Conservation (phyloP, 2,888 invertebrate genomes). For the Epirrita christyi region DNA sequence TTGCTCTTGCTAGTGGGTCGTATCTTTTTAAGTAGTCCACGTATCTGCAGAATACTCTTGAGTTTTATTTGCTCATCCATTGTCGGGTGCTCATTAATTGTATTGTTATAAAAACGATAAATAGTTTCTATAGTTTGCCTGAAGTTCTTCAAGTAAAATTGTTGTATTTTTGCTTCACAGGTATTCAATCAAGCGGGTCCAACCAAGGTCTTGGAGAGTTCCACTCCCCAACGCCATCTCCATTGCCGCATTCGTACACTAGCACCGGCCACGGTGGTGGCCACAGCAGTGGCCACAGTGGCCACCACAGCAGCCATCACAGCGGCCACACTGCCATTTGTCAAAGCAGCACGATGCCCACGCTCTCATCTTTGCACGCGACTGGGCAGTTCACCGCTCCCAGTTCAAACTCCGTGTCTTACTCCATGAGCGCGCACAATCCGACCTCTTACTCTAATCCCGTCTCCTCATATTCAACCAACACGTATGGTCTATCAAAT, state of each 20-base stretch:
- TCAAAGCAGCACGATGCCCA: constrained; percentile 88
- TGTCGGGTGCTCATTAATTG: no score
- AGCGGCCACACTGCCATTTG: constrained; percentile 75
- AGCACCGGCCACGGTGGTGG: constrained; percentile 50
- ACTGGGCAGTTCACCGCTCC: constrained; percentile 76
- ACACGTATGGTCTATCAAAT: constrained; percentile 74
- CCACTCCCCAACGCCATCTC: constrained; percentile 86
- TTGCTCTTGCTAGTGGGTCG: no score
- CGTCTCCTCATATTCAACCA: constrained; percentile 76
- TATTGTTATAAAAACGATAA: no score
- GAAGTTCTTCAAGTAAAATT: no score
- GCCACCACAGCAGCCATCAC: constrained; percentile 35
- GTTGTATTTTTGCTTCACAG: constrained; percentile 47
- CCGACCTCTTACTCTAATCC: constrained; percentile 82
- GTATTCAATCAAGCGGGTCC: constrained; percentile 88
- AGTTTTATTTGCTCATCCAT: no score
- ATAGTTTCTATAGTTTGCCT: no score
- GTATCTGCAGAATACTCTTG: no score
- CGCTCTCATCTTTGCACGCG: constrained; percentile 81
- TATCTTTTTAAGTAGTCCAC: no score
- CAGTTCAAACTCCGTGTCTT: constrained; percentile 78
- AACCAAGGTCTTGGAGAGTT: constrained; percentile 88
- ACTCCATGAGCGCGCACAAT: constrained; percentile 81
- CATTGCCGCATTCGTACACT: constrained; percentile 84
- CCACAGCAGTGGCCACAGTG: constrained; percentile 39